These are phyloP conservation scores for Carapus acus DNA, from an alignment of 2,797 vertebrate genomes.

Conservation along the genomic window DNA sequence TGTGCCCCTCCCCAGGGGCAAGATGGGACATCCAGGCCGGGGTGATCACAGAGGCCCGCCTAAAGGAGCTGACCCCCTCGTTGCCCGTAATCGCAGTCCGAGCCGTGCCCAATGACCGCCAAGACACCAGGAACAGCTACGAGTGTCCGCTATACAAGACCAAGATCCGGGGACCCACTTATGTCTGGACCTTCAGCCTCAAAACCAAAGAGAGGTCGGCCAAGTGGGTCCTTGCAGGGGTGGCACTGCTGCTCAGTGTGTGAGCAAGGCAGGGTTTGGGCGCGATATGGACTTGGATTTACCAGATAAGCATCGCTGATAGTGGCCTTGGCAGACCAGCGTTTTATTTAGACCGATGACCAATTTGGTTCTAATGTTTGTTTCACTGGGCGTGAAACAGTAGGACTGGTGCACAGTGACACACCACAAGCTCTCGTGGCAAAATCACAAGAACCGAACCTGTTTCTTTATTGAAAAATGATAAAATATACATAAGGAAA, in stretches of 20 bases:
- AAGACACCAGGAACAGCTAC: conserved; percentile 76
- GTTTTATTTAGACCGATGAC: no score
- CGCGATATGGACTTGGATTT: no score
- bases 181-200: conserved; percentile 70
- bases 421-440: no score
- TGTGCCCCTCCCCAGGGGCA: conserved; percentile 50
- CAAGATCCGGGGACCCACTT: conserved; percentile 69
- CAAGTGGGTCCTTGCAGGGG: conserved; percentile 74
- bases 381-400: no score
- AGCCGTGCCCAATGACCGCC: conserved; percentile 68
- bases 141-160: conserved; percentile 76
- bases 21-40: conserved; percentile 74
- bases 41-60: conserved; percentile 66
- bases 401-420: no score
- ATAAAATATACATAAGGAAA: conserved; percentile 64
- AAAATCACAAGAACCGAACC: conserved; percentile 17
- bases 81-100: conserved; percentile 75
- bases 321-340: no score
- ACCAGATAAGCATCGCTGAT: no score
- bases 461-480: conserved; percentile 69
- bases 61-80: conserved; percentile 69
- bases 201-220: conserved; percentile 74
- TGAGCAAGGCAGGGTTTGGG: conserved; percentile 20
- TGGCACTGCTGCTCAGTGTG: conserved; percentile 75
- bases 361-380: no score